phyloP scores from a whole-genome alignment of 2,888 invertebrate genomes.

The Amblyjoppa fuscipennis region DNA sequence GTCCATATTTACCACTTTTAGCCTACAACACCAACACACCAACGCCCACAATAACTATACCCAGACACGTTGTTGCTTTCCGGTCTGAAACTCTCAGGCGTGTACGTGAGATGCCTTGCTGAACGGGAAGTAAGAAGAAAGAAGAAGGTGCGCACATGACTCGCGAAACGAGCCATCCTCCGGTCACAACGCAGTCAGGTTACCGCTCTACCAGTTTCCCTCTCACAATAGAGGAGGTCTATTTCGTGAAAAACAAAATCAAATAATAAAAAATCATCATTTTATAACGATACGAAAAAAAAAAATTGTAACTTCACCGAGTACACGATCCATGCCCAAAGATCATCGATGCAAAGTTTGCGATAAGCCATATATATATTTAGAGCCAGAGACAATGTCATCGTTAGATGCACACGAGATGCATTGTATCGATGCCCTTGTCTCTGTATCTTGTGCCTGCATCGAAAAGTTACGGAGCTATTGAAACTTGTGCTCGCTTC shows the following conservation, averaged over 20 bases:
- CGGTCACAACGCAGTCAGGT: background rate
- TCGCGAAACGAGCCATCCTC: slow-evolving; percentile 2
- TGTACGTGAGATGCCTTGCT: slow-evolving; percentile 42
- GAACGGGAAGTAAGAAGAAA: slow-evolving; percentile 11
- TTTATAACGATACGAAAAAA: too few species aligned
- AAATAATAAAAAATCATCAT: too few species aligned
- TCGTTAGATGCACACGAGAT: background rate
- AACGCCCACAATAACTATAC: background rate
- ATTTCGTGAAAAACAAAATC: too few species aligned
- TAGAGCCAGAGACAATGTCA: slow-evolving; percentile 15
- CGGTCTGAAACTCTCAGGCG: slow-evolving; percentile 29
- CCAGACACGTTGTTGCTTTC: slow-evolving; percentile 40
- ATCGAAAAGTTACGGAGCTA: slow-evolving; percentile 27
- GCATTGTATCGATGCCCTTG: slow-evolving; percentile 21
- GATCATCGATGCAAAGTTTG: background rate
- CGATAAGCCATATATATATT: slow-evolving; percentile 11
- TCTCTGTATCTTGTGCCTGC: slow-evolving; percentile 10
- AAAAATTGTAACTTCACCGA: too few species aligned
- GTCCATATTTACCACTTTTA: too few species aligned
- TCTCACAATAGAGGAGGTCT: too few species aligned
- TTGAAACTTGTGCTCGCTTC: slow-evolving; percentile 18
- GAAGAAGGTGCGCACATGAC: background rate
- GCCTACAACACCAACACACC: too few species aligned
- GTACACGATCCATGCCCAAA: background rate
- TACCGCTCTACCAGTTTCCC: background rate